Percentiles rank a stretch among this genome's conserved stretches.
Conservation (phyloP, 2,888 invertebrate species). For the Protula sp. region DNA sequence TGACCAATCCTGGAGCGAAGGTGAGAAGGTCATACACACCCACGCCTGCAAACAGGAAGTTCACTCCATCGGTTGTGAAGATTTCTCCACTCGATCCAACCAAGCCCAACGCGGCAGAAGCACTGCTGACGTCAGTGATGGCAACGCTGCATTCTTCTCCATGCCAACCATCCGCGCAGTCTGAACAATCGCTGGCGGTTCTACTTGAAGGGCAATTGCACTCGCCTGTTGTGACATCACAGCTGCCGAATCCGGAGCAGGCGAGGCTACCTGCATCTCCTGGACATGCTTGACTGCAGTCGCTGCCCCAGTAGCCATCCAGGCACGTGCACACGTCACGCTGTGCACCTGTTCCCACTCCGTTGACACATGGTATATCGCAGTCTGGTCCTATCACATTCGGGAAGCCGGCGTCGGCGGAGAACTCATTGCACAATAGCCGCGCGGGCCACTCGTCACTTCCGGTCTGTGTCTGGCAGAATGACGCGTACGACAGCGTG, state of each 20-base stretch:
- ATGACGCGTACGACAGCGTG: background rate
- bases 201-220: background rate
- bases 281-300: constrained; percentile 16
- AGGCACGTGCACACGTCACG: constrained; percentile 8
- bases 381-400: background rate
- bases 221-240: background rate
- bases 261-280: background rate
- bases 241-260: background rate
- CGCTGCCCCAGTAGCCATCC: constrained; percentile 22
- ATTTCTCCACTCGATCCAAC: background rate
- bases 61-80: background rate
- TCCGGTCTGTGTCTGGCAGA: background rate
- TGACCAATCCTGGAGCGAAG: background rate
- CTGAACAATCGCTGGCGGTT: background rate
- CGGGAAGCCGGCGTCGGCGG: background rate
- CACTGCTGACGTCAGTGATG: background rate
- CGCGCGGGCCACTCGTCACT: background rate
- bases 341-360: background rate
- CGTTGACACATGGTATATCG: background rate
- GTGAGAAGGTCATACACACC: background rate
- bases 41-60: background rate
- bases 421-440: background rate
- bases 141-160: background rate
- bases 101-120: background rate
- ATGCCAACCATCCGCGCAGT: constrained; percentile 15